These are phyloP conservation scores for Blastobasis lacticolella DNA, from an alignment of 2,888 invertebrate species.

Conservation along the genomic window DNA sequence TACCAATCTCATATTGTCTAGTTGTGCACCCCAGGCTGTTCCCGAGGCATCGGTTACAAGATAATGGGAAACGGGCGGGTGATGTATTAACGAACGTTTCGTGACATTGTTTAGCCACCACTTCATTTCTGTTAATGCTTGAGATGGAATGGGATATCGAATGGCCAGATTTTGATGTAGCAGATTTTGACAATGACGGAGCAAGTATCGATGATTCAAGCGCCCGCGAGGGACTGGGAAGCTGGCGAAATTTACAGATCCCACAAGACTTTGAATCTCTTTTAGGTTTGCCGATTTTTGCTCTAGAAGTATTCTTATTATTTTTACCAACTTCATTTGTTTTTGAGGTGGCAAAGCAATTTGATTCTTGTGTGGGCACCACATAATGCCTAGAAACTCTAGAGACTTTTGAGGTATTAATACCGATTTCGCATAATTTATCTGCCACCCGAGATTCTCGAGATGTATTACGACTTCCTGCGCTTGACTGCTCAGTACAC, in stretches of 20 bases:
- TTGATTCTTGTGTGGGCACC: slow-evolving; percentile 5
- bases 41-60: slow-evolving; percentile 17
- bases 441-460: slow-evolving; percentile 10
- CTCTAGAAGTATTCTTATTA: not conserved
- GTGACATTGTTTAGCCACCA: slow-evolving; percentile 12
- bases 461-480: slow-evolving; percentile 1
- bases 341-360: too few relatives aligned
- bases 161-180: too few relatives aligned
- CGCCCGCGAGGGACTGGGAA: too few relatives aligned
- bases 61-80: slow-evolving; percentile 6
- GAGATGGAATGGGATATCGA: too few relatives aligned
- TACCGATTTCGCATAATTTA: slow-evolving; percentile 13
- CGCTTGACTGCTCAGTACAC: slow-evolving; percentile 8
- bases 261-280: slow-evolving; percentile 7
- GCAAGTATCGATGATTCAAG: too few relatives aligned
- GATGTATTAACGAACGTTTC: slow-evolving; percentile 5
- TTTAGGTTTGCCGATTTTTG: not conserved
- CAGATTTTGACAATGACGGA: too few relatives aligned
- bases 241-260: slow-evolving; percentile 9
- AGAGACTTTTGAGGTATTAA: slow-evolving; percentile 7
- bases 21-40: slow-evolving; percentile 12
- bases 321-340: too few relatives aligned
- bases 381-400: slow-evolving; percentile 11
- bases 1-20: not conserved
- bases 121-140: slow-evolving; percentile 1